Evolutionary conservation across 2,113 vertebrate genomes (phyloP).

Genomic region (Melanerpes formicivorus): DNA sequence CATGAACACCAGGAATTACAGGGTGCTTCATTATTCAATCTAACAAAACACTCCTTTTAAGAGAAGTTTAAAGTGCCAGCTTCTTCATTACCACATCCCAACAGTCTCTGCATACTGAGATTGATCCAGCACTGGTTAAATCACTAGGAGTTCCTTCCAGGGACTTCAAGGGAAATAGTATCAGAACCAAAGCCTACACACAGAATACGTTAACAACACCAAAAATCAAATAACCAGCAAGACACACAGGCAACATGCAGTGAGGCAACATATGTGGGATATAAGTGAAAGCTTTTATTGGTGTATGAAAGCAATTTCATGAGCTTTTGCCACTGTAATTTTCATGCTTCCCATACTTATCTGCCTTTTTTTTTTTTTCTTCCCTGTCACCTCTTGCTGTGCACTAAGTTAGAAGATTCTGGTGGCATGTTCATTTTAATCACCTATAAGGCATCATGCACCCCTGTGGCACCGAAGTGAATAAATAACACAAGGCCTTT

Average conservation of each 20-base stretch:
- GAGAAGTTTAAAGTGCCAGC: neutral
- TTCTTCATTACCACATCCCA: neutral
- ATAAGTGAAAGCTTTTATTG: slow-evolving; percentile 38
- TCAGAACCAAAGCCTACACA: neutral
- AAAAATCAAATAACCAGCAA: slow-evolving; percentile 68
- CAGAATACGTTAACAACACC: slow-evolving; percentile 7
- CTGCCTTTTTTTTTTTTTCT: neutral
- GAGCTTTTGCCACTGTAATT: slow-evolving; percentile 19
- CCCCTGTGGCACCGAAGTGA: neutral
- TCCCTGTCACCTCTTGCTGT: slow-evolving; percentile 39
- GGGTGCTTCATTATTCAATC: neutral
- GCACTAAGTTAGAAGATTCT: neutral
- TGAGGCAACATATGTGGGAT: slow-evolving; percentile 15
- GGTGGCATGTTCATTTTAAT: slow-evolving; percentile 48
- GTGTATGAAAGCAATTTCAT: slow-evolving; percentile 52
- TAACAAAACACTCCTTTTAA: neutral
- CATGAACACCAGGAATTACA: neutral
- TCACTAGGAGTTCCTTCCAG: neutral
- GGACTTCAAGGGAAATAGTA: slow-evolving; percentile 22
- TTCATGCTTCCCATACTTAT: slow-evolving; percentile 2
- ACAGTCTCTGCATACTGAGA: neutral
- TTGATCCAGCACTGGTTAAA: neutral
- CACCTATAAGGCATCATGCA: neutral
- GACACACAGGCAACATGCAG: slow-evolving; percentile 51
- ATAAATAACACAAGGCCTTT: neutral